Conservation (phyloP, 1,140 invertebrate species). For the Stegodyphus mimosarum region DNA sequence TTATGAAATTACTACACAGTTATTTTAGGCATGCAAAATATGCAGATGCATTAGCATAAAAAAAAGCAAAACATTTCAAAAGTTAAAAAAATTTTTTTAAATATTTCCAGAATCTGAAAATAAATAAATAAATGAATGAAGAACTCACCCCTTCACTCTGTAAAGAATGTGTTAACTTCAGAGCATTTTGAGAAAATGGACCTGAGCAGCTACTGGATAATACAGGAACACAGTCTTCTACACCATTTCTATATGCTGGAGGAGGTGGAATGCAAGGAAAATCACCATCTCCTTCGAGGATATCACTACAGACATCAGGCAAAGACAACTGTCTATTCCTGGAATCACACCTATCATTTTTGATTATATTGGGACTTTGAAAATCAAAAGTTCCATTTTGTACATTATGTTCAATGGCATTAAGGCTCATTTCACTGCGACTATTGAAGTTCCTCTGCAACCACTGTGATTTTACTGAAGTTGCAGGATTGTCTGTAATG, state of each 20-base stretch:
- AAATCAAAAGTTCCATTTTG: not conserved
- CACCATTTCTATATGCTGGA: constrained; percentile 55
- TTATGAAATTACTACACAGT: no score
- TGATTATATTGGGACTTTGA: not conserved
- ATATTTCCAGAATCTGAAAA: no score
- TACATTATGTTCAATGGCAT: constrained; percentile 14
- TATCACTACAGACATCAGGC: constrained; percentile 49
- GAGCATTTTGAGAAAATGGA: no score
- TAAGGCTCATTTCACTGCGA: constrained; percentile 48
- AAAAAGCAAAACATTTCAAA: no score
- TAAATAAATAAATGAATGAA: no score
- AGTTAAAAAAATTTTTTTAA: no score
- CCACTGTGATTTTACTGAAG: constrained; percentile 2
- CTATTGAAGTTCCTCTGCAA: constrained; percentile 40
- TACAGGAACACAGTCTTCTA: not conserved
- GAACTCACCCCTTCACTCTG: no score
- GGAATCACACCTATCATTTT: not conserved
- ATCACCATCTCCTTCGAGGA: constrained; percentile 18
- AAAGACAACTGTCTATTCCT: constrained; percentile 23
- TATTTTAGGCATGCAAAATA: no score
- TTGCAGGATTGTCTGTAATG: not conserved
- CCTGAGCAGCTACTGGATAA: no score
- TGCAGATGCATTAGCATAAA: no score
- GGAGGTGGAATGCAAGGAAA: constrained; percentile 60
- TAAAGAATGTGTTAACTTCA: no score